Evolutionary conservation across 92 coral and sea anemone species (phyloP), one percentile per base, ranked within the genome.

Genomic region (Zoanthus gigantus): DNA sequence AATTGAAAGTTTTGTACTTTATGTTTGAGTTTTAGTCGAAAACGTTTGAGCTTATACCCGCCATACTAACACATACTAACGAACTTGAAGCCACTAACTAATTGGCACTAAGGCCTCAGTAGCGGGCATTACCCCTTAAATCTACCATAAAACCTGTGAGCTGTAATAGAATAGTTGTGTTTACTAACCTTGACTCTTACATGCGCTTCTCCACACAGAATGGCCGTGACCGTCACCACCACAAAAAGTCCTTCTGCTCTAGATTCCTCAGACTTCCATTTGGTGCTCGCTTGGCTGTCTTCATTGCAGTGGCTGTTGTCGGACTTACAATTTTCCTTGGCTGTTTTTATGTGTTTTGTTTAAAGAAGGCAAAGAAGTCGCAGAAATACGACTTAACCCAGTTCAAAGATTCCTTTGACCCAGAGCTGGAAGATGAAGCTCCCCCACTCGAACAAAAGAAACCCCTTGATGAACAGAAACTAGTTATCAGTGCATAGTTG

Each of bases 261-360:
- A 88, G 90, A 15, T 97, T 97, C 97, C 85, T 89, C 97, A 95
- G 91, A 79, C 94, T 97, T 10, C 99, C 99, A 23, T 97, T 97
- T 72, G 99, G 94, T 9, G 98, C 95, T 44, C 99, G 99, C 29
- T 54, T 97, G 91, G 94, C 97, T 11, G 91, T 97, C 77, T 92
- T 97, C 73, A 91, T 91, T 48, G 88, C 92, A 0, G 90, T 97
- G 37, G 88, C 92, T 31, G 57, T 88, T 54, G 85, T 97, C 29
- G 96, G 98, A 45, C 85, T 97, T 30, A 92, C 93, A 10, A 89
- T 92, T 6, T 74, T 92, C 17, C 83, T 93, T 95, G 92, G 95
- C 83, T 97, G 99, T 74, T 77, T 95, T 79, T 93, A 93, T 76
- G 96, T 95, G 56, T 92, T 85, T 93, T 93, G 97, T 89, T 97